Conservation (phyloP, 1,140 invertebrate species). For the Armadillidium nasatum region DNA sequence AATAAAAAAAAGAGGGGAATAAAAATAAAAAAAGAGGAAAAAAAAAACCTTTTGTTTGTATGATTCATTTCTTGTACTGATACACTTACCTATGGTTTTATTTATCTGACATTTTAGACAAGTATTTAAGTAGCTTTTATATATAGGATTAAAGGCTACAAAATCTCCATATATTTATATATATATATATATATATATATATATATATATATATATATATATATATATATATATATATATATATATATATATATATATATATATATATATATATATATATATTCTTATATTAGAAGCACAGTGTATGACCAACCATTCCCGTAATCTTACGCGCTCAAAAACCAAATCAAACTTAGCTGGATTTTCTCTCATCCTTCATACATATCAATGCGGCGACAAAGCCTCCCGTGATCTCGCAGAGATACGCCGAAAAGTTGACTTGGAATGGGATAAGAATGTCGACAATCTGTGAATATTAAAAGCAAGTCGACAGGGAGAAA, state of each 20-base stretch:
- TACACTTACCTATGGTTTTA: too few relatives aligned
- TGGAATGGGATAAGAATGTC: not conserved
- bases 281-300: too few relatives aligned
- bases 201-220: slow-evolving; percentile 13
- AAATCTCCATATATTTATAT: not conserved
- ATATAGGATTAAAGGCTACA: too few relatives aligned
- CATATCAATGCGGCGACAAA: not conserved
- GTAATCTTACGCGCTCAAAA: not conserved
- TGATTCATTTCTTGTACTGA: too few relatives aligned
- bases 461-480: not conserved
- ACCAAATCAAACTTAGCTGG: not conserved
- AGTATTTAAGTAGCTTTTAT: too few relatives aligned
- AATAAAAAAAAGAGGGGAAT: too few relatives aligned
- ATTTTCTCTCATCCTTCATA: not conserved
- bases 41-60: too few relatives aligned
- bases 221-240: slow-evolving; percentile 15
- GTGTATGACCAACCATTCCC: not conserved
- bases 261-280: slow-evolving; percentile 5
- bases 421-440: not conserved
- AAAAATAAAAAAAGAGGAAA: too few relatives aligned
- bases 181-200: slow-evolving; percentile 11
- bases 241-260: slow-evolving; percentile 15
- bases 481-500: not conserved
- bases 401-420: not conserved
- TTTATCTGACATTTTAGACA: too few relatives aligned